Evolutionary conservation across 2,888 invertebrate species (phyloP).

Genomic region (Bellardia pandia): DNA sequence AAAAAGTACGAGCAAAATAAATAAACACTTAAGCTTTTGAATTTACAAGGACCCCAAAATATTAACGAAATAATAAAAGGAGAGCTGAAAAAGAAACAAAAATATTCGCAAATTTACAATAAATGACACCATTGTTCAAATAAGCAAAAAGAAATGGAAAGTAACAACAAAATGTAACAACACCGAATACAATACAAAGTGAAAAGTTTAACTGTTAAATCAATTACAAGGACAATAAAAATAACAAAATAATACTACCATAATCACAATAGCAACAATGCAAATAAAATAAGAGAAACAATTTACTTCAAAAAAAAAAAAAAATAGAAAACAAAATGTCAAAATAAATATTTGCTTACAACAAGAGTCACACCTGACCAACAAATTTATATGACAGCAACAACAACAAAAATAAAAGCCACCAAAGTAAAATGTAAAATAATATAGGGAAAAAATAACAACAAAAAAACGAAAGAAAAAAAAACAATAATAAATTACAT

Average conservation of each 20-base stretch:
- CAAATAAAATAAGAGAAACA: constrained; percentile 20
- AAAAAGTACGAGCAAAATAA: not conserved
- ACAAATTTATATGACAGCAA: constrained; percentile 42
- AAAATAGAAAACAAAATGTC: constrained; percentile 62
- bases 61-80: constrained; percentile 12
- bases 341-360: constrained; percentile 59
- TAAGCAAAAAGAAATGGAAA: constrained; percentile 15
- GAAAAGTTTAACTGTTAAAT: constrained; percentile 72
- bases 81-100: constrained; percentile 15
- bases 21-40: constrained; percentile 18
- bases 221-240: constrained; percentile 71
- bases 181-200: constrained; percentile 27
- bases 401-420: constrained; percentile 1
- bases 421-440: not conserved
- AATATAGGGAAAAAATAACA: not conserved
- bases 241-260: constrained; percentile 31
- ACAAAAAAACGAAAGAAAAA: not conserved
- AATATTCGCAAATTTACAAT: constrained; percentile 37
- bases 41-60: constrained; percentile 24
- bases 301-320: constrained; percentile 33
- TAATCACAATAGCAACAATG: constrained; percentile 3
- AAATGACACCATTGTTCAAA: constrained; percentile 43
- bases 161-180: not conserved
- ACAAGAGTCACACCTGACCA: constrained; percentile 56
- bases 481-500: constrained; percentile 62